Evolutionary conservation across 2,888 invertebrate genomes (phyloP), one percentile per base, ranked within the genome.

Genomic region (Cheilosia vulpina): DNA sequence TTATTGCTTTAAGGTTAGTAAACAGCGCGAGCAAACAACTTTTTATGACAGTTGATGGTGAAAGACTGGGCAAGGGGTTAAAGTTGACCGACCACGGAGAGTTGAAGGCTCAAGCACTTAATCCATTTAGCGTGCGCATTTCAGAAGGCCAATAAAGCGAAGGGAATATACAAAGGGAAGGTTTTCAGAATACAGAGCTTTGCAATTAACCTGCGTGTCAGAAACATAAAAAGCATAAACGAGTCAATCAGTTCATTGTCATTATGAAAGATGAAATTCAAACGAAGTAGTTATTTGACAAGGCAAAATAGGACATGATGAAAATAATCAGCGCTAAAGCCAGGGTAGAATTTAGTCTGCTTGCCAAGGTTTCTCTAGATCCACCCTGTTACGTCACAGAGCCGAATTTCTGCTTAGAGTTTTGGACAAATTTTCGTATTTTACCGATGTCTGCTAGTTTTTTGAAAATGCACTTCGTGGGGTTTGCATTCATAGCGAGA

Each of bases 71-170:
- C 13, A 63, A 34, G 0, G 21, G 2, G 50, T 43, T 17, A 13
- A 43, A 68, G 66, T 68, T 68, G 21, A 55, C 43, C 31, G 66
- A 68, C 53, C 66, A 41, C 65, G n/a, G 17, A 19, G 5, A 24
- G 24, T 13, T 24, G 2, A 24, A 4, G 13, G 52, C 11, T 52
- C 52, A 52, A 27, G 50, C 19, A 21, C 19, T 13, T 15, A 50
- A 21, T 31, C 27, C 7, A 27, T 63, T 63, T 19, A 19, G 31
- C 15, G 21, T 31, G 65, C 38, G 38, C 65, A 52, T 19, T 63
- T 31, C 31, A 19, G 47, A 47, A 62, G 45, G 6, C 24, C 6
- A 17, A 47, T 31, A 15, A 13, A 21, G 11, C 11, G 34, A 34
- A 34, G 11, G 34, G 2, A 9, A 31, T 7, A 31, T 31, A 11